Percentiles rank a stretch among this genome's conserved stretches.
phyloP scores from a whole-genome alignment of 2,113 vertebrate genomes.

The Dolichallabes microphthalmus region DNA sequence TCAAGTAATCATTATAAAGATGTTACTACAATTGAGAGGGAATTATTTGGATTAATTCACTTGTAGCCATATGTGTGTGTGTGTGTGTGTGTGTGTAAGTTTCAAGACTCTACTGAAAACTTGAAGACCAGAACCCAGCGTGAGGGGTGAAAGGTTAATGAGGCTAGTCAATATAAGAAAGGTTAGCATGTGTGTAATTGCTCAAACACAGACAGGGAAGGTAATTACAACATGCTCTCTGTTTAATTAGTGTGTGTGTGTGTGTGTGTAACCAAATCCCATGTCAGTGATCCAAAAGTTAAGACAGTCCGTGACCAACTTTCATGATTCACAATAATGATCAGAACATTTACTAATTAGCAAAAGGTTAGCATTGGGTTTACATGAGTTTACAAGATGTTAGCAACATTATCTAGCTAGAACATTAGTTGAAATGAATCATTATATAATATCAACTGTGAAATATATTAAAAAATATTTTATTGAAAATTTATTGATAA shows the following conservation, averaged over 20 bases:
- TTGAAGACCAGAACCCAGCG: not conserved
- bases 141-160: conserved; percentile 20
- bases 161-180: conserved; percentile 3
- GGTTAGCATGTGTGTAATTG: conserved; percentile 12
- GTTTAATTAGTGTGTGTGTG: not conserved
- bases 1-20: not conserved
- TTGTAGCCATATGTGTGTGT: not conserved
- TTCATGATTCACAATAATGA: not conserved
- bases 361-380: not conserved
- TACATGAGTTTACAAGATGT: not conserved
- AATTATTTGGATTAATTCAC: not conserved
- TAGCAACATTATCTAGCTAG: not conserved
- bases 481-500: too few species aligned
- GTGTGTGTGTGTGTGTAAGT: not conserved
- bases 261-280: not conserved
- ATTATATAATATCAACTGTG: not conserved
- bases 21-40: not conserved
- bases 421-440: not conserved
- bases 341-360: not conserved
- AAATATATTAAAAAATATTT: too few species aligned
- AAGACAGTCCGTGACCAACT: not conserved
- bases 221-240: conserved; percentile 7
- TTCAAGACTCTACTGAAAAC: not conserved
- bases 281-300: not conserved
- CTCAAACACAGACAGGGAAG: conserved; percentile 22